Conservation (phyloP, 2,888 invertebrate genomes). For the Xestobium rufovillosum region DNA sequence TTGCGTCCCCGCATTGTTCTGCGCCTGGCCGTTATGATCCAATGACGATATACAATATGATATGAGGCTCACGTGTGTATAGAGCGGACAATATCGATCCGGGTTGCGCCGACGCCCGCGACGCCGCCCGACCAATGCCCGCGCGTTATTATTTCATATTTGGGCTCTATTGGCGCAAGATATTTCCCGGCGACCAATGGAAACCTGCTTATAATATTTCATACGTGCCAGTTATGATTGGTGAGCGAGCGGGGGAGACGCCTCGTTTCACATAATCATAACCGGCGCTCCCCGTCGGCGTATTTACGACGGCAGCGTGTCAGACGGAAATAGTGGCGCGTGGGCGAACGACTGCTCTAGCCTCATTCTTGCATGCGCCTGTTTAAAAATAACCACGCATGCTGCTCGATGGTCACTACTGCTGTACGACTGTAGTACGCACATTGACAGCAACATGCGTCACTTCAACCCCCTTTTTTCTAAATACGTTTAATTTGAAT, state of each 20-base stretch:
- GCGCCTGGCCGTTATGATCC: slow-evolving; percentile 35
- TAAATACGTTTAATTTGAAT: too few relatives aligned
- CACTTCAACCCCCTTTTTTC: too few relatives aligned
- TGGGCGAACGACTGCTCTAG: too few relatives aligned
- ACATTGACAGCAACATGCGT: too few relatives aligned
- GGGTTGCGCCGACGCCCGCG: slow-evolving; percentile 39
- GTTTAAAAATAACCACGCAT: too few relatives aligned
- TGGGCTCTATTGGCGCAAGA: slow-evolving; percentile 48
- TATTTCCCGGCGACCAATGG: slow-evolving; percentile 40
- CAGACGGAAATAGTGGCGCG: slow-evolving; percentile 1
- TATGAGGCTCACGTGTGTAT: slow-evolving; percentile 39
- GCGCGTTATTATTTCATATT: slow-evolving; percentile 59
- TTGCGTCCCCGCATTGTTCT: slow-evolving; percentile 19
- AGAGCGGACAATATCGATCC: slow-evolving; percentile 19
- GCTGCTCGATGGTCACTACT: too few relatives aligned
- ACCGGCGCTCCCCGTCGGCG: too few relatives aligned
- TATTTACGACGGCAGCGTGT: neutral
- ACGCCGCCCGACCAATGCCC: slow-evolving; percentile 49
- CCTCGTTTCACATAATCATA: too few relatives aligned
- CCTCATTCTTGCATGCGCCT: slow-evolving; percentile 2
- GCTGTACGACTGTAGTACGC: too few relatives aligned
- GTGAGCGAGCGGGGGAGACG: slow-evolving; percentile 22
- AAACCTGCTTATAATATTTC: slow-evolving; percentile 36
- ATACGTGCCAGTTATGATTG: slow-evolving; percentile 36
- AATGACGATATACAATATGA: slow-evolving; percentile 43